phyloP scores from a whole-genome alignment of 1,140 invertebrate genomes.

The Gryllus bimaculatus region DNA sequence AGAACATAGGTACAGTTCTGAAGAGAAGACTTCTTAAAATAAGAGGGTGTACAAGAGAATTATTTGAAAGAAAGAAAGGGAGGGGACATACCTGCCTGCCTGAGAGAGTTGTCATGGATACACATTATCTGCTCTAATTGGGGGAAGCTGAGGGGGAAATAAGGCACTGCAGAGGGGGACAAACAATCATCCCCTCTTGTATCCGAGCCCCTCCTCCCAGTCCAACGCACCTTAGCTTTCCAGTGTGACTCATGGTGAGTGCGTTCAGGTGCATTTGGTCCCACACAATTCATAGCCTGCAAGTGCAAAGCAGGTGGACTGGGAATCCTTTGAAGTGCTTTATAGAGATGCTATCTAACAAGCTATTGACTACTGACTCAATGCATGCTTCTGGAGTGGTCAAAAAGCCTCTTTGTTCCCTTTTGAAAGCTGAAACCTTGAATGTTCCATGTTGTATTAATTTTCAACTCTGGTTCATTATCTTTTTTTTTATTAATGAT shows the following conservation, averaged over 20 bases:
- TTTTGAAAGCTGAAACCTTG: too few species aligned
- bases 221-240: neutral
- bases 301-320: neutral
- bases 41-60: too few species aligned
- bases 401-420: too few species aligned
- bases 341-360: too few species aligned
- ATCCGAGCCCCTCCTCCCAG: neutral
- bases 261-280: neutral
- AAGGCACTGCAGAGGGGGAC: neutral
- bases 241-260: neutral
- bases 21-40: too few species aligned
- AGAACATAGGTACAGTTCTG: too few species aligned
- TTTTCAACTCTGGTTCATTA: too few species aligned
- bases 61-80: neutral
- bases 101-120: slow-evolving; percentile 10
- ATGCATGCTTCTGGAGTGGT: too few species aligned
- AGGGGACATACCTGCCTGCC: neutral
- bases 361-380: too few species aligned
- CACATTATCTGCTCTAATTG: slow-evolving; percentile 13
- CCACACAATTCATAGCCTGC: neutral
- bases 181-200: neutral
- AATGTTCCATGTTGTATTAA: too few species aligned
- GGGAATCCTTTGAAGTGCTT: too few species aligned
- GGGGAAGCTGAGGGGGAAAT: neutral
- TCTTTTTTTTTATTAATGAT: too few species aligned